These are phyloP conservation scores for Leptinotarsa peninsularis DNA, from an alignment of 2,888 invertebrate genomes.

Conservation along the genomic window DNA sequence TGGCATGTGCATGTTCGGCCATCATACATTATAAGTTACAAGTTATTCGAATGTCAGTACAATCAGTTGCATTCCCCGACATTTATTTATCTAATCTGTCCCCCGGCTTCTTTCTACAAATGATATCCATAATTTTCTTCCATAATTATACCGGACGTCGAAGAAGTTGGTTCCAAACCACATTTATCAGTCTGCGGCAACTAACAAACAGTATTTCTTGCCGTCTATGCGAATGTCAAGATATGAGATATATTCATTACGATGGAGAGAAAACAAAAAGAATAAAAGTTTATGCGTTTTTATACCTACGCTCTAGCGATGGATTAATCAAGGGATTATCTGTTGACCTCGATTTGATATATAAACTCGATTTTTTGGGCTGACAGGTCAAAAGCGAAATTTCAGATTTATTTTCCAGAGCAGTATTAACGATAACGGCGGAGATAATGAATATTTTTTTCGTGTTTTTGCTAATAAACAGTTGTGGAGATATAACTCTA, in stretches of 20 bases:
- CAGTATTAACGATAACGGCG: background rate
- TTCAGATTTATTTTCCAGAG: background rate
- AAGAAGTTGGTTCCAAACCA: conserved; percentile 16
- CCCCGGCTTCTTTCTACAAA: conserved; percentile 31
- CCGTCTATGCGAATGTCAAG: conserved; percentile 18
- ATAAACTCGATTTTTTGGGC: background rate
- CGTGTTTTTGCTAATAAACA: background rate
- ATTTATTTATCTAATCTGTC: conserved; percentile 41
- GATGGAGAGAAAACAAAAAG: conserved; percentile 5
- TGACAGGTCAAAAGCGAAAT: background rate
- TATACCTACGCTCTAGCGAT: background rate
- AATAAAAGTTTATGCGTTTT: background rate
- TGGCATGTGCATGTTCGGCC: background rate
- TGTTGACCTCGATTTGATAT: background rate
- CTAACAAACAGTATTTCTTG: conserved; percentile 21
- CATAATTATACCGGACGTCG: conserved; percentile 28
- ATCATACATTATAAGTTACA: conserved; percentile 28
- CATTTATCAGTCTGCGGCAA: conserved; percentile 24
- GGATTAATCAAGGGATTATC: background rate
- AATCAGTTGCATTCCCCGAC: conserved; percentile 15
- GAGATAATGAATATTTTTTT: background rate
- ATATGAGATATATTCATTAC: conserved; percentile 28
- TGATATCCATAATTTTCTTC: conserved; percentile 34
- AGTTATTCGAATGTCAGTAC: conserved; percentile 30
- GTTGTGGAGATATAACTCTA: background rate